Percentiles rank a stretch among this genome's conserved stretches.
Evolutionary conservation across 2,113 vertebrate genomes (phyloP).

Genomic region (Lipophrys pholis): DNA sequence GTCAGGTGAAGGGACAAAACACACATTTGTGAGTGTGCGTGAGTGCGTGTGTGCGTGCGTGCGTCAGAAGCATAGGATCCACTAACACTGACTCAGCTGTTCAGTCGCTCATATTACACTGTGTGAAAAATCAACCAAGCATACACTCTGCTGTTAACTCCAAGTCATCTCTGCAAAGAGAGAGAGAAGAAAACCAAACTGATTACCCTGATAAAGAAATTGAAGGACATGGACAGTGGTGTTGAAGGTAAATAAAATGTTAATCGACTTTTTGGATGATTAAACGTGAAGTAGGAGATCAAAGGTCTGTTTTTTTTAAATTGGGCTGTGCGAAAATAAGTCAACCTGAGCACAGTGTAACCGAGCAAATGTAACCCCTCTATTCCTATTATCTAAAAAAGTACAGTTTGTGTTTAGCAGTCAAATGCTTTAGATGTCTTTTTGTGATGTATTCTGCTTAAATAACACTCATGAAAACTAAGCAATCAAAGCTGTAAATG

Average conservation of each 20-base stretch:
- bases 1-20: constrained; percentile 55
- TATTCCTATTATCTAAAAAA: too few relatives aligned
- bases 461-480: constrained; percentile 11
- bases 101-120: constrained; percentile 32
- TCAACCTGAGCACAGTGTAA: constrained; percentile 12
- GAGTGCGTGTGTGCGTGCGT: constrained; percentile 13
- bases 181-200: not conserved
- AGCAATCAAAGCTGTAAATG: constrained; percentile 8
- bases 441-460: constrained; percentile 5
- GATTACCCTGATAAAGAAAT: constrained; percentile 5
- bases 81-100: constrained; percentile 19
- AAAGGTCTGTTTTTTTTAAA: constrained; percentile 18
- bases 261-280: constrained; percentile 5
- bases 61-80: constrained; percentile 17
- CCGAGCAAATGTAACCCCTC: constrained; percentile 29
- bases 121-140: constrained; percentile 45
- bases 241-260: constrained; percentile 13
- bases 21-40: constrained; percentile 22
- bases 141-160: constrained; percentile 22
- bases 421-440: not conserved
- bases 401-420: not conserved
- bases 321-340: constrained; percentile 22
- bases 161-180: constrained; percentile 19
- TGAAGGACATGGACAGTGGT: not conserved
- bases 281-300: constrained; percentile 2